Conservation (phyloP, 2,888 invertebrate species). For the Chrysopilus asiliformis region DNA sequence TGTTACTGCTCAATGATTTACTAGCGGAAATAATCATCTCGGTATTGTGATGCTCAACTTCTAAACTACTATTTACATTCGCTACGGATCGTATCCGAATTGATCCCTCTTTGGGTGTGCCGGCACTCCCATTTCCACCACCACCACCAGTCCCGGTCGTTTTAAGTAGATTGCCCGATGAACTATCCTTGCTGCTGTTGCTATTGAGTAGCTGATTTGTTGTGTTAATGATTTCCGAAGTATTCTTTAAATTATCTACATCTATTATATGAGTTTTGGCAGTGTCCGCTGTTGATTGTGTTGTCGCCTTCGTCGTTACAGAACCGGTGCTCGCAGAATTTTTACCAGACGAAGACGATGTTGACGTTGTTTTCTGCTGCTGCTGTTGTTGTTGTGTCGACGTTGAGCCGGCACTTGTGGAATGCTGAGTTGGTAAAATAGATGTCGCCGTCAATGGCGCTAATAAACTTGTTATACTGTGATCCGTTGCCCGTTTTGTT, state of each 20-base stretch:
- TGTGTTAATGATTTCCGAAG: constrained; percentile 30
- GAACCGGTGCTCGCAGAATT: constrained; percentile 24
- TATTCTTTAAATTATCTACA: constrained; percentile 30
- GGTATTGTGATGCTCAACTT: constrained; percentile 5
- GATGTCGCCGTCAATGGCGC: constrained; percentile 19
- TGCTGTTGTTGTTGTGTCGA: background rate
- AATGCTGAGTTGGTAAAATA: constrained; percentile 13
- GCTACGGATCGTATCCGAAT: constrained; percentile 14
- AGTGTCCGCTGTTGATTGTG: constrained; percentile 11
- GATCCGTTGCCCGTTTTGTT: constrained; percentile 25
- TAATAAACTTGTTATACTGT: constrained; percentile 30
- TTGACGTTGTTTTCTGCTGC: constrained; percentile 6
- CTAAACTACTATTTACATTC: constrained; percentile 13
- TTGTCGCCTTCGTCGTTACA: constrained; percentile 6
- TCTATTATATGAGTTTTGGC: constrained; percentile 27
- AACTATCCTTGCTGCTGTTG: constrained; percentile 1
- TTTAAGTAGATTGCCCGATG: background rate
- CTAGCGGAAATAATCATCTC: background rate
- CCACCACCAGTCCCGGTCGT: background rate
- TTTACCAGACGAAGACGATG: constrained; percentile 16
- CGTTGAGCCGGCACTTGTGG: constrained; percentile 1
- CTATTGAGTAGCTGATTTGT: constrained; percentile 24
- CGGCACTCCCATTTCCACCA: background rate
- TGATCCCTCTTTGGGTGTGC: constrained; percentile 7
- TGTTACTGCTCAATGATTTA: background rate